Conservation (phyloP, 2,113 vertebrate species). For the Tachycineta bicolor region DNA sequence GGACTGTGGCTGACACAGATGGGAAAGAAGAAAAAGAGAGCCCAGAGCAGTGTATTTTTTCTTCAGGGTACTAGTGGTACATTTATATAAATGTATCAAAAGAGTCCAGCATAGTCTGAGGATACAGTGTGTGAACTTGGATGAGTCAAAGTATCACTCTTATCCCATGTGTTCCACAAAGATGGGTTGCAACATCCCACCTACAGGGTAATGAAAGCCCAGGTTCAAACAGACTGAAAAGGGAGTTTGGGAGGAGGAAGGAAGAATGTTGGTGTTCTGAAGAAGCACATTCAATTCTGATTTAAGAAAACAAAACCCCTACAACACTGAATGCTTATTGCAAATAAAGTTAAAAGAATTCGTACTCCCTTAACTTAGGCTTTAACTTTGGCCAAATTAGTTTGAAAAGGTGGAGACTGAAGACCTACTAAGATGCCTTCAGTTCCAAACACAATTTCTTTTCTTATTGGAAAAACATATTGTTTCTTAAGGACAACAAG, state of each 20-base stretch:
- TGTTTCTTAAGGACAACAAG: background rate
- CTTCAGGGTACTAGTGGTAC: background rate
- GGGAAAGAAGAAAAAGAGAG: background rate
- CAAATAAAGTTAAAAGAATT: background rate
- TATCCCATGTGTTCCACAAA: background rate
- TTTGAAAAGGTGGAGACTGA: background rate
- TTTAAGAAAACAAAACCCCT: background rate
- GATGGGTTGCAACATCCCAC: background rate
- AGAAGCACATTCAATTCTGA: background rate
- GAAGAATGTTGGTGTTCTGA: background rate
- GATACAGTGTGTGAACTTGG: background rate
- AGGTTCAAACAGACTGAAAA: background rate
- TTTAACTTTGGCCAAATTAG: background rate
- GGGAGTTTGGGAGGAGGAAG: background rate
- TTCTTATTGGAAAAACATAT: background rate
- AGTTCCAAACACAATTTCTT: background rate
- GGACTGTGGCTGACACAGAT: background rate
- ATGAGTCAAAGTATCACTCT: background rate
- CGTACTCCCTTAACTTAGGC: background rate
- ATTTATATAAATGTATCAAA: background rate
- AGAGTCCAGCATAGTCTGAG: background rate
- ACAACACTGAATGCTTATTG: background rate
- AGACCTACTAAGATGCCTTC: background rate
- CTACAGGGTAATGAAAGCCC: background rate
- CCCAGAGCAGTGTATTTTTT: background rate